Base-by-base conservation (phyloP, 2,888 invertebrate genomes). In the Drosophila fulvimacula region DNA sequence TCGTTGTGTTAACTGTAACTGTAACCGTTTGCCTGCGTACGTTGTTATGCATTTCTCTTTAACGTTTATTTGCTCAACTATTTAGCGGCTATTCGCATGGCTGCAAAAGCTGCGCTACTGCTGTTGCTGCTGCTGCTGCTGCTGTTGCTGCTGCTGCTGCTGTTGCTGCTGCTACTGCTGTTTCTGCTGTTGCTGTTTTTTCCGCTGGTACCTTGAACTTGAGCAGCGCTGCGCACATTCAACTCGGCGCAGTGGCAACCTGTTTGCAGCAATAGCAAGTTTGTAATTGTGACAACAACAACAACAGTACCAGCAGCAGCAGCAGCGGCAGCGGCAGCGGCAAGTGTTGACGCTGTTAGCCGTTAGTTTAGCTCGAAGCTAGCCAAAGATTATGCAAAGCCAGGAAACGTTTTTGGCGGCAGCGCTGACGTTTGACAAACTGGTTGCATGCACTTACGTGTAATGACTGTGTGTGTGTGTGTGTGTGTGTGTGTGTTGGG, bases 21-120 rank as follows among this genome's bases (percentile, higher is more conserved):
- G 41, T 51, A 21, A 21, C 42, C 46, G 46, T 27, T 21, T 60
- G 64, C 48, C 19, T 52, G 52, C 46, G 36, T 60, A 56, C 39
- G 46, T 51, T 74, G 71, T 76, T 76, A 89, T 74, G 89, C 89
- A 88, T 82, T 89, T 82, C 89, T 83, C 82, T 89, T 86, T 83
- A 63, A 44, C 46, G 64, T 61, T 76, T 76, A 42, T 70, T 74
- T 83, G 53, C 56, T 32, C 32, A 73, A 42, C 32, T 52, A 55
- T 56, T 83, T 83, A 87, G 69, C 87, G 67, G 65, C 72, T 53
- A 66, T 79, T 69, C 65, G 65, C 76, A 70, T 61, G 42, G 36
- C 21, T 72, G 48, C 39, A 21, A 55, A 32, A 38, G 44, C 38
- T n/a, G 46, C 39, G 42, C 60, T 48, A 51, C 21, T 19, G 32